Evolutionary conservation across 2,888 invertebrate species (phyloP).

Genomic region (Antheraea yamamai): DNA sequence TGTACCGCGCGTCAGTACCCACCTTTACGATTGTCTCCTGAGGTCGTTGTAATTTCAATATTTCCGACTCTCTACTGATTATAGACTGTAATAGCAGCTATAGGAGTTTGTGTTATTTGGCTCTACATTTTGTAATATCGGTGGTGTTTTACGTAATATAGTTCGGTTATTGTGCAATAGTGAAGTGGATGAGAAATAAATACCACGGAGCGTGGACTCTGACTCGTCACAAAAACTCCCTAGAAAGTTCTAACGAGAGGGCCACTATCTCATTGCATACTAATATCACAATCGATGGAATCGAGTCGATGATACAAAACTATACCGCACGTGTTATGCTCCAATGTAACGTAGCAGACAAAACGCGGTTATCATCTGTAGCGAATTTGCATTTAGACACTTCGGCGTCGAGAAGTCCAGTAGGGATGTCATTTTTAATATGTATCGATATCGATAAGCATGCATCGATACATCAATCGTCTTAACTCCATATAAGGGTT

Average conservation of each 20-base stretch:
- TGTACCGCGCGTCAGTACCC: too few species aligned
- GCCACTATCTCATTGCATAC: background rate
- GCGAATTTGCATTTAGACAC: background rate
- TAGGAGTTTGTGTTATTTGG: background rate
- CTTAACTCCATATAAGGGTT: too few species aligned
- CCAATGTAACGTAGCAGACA: background rate
- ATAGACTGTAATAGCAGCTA: background rate
- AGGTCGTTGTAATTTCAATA: conserved; percentile 24
- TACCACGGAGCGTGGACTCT: too few species aligned
- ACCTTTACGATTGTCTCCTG: conserved; percentile 28
- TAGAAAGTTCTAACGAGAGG: too few species aligned
- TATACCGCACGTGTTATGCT: background rate
- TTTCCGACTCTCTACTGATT: background rate
- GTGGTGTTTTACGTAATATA: too few species aligned
- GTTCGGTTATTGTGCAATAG: too few species aligned
- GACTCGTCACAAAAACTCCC: too few species aligned
- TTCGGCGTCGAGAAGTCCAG: background rate
- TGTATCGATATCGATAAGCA: too few species aligned
- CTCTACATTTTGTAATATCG: too few species aligned
- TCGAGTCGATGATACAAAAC: background rate
- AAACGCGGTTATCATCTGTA: background rate
- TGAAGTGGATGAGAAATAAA: background rate
- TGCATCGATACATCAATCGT: too few species aligned
- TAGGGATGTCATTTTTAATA: too few species aligned
- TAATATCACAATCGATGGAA: background rate